Conservation (phyloP, 2,888 invertebrate species). For the Plutella xylostella region DNA sequence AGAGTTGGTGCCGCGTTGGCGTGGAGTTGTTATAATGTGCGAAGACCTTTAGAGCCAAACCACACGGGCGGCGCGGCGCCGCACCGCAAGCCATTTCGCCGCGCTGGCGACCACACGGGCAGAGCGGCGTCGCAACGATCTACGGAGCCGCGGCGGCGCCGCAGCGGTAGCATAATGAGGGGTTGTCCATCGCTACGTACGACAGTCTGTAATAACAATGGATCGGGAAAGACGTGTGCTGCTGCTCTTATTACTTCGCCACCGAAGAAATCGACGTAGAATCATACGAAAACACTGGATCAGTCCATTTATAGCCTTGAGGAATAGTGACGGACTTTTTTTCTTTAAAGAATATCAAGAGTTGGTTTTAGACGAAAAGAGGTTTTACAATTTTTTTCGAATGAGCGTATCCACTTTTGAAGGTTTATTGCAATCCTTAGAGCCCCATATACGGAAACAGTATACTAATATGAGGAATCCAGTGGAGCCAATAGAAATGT, state of each 20-base stretch:
- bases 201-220: constrained; percentile 12
- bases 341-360: constrained; percentile 19
- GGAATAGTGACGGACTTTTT: constrained; percentile 20
- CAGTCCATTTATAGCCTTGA: constrained; percentile 14
- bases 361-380: constrained; percentile 21
- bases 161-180: too few species aligned
- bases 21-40: too few species aligned
- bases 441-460: constrained; percentile 24
- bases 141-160: constrained; percentile 6
- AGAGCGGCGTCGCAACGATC: constrained; percentile 11
- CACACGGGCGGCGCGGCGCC: constrained; percentile 13
- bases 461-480: constrained; percentile 25
- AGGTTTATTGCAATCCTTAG: constrained; percentile 22
- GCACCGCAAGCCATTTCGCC: constrained; percentile 14
- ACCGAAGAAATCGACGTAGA: constrained; percentile 15
- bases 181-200: constrained; percentile 2
- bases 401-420: constrained; percentile 21
- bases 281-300: constrained; percentile 15
- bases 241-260: constrained; percentile 16
- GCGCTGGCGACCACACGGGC: constrained; percentile 10
- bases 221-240: constrained; percentile 16
- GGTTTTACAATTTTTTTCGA: constrained; percentile 20
- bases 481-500: constrained; percentile 24
- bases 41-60: constrained; percentile 5
- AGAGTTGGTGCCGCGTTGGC: too few species aligned